Base-by-base conservation (phyloP, 2,113 vertebrate genomes). In the Rhagologus leucostigma region DNA sequence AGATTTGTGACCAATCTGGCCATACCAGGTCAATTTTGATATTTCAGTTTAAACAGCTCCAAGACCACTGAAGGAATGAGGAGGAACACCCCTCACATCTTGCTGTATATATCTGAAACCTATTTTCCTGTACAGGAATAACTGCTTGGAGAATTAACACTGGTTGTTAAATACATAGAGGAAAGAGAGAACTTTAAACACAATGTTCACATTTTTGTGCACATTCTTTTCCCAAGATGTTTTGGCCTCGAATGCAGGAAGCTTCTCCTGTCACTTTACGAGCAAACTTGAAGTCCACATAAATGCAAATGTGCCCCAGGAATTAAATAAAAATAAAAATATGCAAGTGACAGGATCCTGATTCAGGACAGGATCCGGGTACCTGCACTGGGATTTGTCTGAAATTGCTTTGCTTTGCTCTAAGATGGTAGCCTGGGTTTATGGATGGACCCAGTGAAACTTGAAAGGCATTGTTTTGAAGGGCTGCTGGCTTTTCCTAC, bases 401-500 rank as follows among this genome's bases (percentile, higher is more conserved):
- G 52, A 56, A 88, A 59, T 44, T 29, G 24, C 11, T 87, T 85
- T 91, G 26, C 33, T 62, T 49, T 81, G 42, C 22, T 74, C 27
- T 52, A 59, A 84, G 59, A 49, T 26, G 35, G 6, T 27, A 59
- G 29, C 29, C 50, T 35, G 42, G 5, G 10, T 59, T 59, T 75
- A 62, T 20, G 59, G 70, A 33, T 8, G 27, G 70, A 74, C 50
- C 32, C 44, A 73, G 70, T 11, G 18, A 91, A 93, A 80, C 57
- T 56, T 80, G 69, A 91, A 90, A 96, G 91, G 64, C 24, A 14
- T 84, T 65, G 59, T 92, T 80, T 82, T 76, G 82, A 84, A 94
- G 77, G 67, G 19, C 56, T 96, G 73, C 82, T 90, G 65, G 76
- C 47, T 94, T 93, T 97, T 96, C 95, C 95, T 96, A 81, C 93